Conservation (phyloP, 1,140 invertebrate genomes). For the Pseudomyrmex concolor region DNA sequence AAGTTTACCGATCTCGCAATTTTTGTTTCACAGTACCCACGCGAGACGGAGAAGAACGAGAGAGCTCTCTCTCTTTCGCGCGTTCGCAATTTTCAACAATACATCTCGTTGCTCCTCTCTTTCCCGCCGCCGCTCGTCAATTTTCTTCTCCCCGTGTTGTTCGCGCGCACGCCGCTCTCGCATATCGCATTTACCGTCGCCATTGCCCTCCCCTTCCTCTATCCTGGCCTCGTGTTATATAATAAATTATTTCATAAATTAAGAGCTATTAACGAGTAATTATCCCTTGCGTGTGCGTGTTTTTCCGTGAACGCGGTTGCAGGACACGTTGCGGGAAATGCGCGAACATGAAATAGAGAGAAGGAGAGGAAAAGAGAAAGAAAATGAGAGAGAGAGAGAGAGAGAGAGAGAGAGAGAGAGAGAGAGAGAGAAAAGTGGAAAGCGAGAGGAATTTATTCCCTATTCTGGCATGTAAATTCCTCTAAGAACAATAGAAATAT, state of each 20-base stretch:
- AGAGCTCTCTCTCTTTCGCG: neutral
- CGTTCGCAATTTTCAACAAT: constrained; percentile 41
- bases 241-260: constrained; percentile 80
- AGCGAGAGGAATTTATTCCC: constrained; percentile 40
- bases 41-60: neutral
- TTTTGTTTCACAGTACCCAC: neutral
- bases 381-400: no score
- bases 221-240: constrained; percentile 70
- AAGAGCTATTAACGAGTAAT: constrained; percentile 78
- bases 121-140: constrained; percentile 43
- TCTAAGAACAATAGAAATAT: constrained; percentile 57
- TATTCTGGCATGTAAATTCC: constrained; percentile 47
- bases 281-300: constrained; percentile 75
- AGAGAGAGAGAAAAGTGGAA: constrained; percentile 12
- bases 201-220: constrained; percentile 50
- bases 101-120: constrained; percentile 47
- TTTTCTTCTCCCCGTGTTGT: constrained; percentile 52
- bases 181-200: constrained; percentile 55
- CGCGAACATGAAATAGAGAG: constrained; percentile 49
- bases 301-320: constrained; percentile 76
- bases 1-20: constrained; percentile 40
- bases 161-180: constrained; percentile 45
- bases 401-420: constrained; percentile 23
- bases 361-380: constrained; percentile 3
- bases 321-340: constrained; percentile 71